Percentiles rank a stretch among this genome's conserved stretches.
Conservation (phyloP, 2,797 vertebrate genomes). For the Atherinosoma microstoma region DNA sequence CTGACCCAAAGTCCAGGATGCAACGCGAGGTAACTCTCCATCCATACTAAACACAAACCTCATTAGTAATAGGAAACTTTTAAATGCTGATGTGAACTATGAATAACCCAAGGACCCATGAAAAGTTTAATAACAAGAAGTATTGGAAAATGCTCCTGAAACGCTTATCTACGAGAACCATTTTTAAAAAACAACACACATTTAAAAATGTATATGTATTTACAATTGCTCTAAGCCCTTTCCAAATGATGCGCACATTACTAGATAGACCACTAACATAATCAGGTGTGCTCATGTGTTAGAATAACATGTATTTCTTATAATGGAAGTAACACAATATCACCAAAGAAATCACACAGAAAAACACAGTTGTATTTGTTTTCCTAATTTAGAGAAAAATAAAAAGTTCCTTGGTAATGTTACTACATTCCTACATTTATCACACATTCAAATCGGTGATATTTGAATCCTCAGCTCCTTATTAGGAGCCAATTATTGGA, state of each 20-base stretch:
- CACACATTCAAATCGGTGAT: background rate
- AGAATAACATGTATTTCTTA: no score
- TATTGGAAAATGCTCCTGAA: slow-evolving; percentile 10
- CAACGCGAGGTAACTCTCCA: slow-evolving; percentile 9
- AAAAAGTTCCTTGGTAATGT: background rate
- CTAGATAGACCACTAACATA: no score
- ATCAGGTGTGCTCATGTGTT: no score
- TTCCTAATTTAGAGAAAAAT: background rate
- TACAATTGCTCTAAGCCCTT: background rate
- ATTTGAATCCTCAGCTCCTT: background rate
- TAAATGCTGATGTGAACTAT: slow-evolving; percentile 46
- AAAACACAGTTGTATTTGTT: background rate
- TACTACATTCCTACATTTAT: background rate
- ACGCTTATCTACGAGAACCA: slow-evolving; percentile 21
- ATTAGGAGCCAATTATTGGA: background rate
- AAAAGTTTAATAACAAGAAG: slow-evolving; percentile 6
- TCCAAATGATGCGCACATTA: no score
- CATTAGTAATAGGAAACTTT: slow-evolving; percentile 33
- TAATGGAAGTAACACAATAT: no score
- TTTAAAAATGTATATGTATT: slow-evolving; percentile 16
- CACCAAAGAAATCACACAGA: background rate
- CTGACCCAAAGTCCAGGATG: slow-evolving; percentile 30
- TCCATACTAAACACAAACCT: slow-evolving; percentile 12
- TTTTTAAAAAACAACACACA: slow-evolving; percentile 13
- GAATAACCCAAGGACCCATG: slow-evolving; percentile 30